Percentiles rank a stretch among this genome's conserved stretches.
phyloP scores from a whole-genome alignment of 2,113 vertebrate species.

The Apteryx mantelli region DNA sequence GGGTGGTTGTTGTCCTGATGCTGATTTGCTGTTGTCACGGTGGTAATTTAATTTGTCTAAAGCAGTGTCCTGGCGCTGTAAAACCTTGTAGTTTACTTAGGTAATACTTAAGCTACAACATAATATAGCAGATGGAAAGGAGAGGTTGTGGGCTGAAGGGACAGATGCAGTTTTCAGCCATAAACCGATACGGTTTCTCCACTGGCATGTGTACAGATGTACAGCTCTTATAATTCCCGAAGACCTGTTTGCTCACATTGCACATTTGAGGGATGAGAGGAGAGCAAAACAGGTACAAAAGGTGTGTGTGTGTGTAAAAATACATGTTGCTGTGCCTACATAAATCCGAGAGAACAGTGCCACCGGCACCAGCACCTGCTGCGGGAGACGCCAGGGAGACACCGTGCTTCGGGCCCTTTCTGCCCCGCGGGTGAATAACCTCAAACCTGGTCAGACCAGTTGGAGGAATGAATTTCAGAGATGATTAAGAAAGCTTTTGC shows the following conservation, averaged over 20 bases:
- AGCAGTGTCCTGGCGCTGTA: neutral
- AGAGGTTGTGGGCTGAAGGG: neutral
- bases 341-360: neutral
- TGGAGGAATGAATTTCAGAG: neutral
- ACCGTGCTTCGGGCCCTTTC: rapidly evolving
- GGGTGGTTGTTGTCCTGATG: neutral
- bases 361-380: neutral
- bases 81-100: neutral
- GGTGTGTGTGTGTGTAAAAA: neutral
- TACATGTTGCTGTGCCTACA: neutral
- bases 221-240: neutral
- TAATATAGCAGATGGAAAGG: neutral
- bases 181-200: neutral
- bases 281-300: neutral
- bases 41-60: neutral
- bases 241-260: neutral
- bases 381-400: neutral
- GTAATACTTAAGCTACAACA: neutral
- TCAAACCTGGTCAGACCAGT: neutral
- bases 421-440: rapidly evolving
- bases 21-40: neutral
- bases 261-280: neutral
- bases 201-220: neutral
- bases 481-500: neutral
- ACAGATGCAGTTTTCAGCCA: neutral